These are phyloP conservation scores for Anoplophora glabripennis DNA, from an alignment of 1,140 invertebrate species.

Conservation along the genomic window DNA sequence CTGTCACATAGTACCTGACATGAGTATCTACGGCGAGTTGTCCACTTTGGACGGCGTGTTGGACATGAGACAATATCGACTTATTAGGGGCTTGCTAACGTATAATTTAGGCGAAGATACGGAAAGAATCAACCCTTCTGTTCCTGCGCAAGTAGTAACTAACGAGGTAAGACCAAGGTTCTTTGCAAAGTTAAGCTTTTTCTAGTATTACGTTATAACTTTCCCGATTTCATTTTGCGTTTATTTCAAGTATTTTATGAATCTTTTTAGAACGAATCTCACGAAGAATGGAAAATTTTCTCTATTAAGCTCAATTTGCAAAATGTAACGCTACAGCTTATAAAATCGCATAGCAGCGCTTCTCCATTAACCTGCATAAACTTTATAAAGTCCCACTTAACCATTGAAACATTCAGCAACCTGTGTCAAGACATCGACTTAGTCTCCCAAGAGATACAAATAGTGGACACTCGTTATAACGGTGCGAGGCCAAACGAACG, in stretches of 20 bases:
- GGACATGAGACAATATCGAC: conserved; percentile 81
- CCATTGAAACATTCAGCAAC: conserved; percentile 82
- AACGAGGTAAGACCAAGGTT: conserved; percentile 26
- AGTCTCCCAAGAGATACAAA: conserved; percentile 87
- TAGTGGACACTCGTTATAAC: conserved; percentile 74
- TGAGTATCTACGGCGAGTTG: conserved; percentile 79
- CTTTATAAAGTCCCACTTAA: conserved; percentile 86
- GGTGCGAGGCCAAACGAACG: conserved; percentile 66
- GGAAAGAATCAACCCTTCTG: conserved; percentile 60
- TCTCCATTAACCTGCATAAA: conserved; percentile 81
- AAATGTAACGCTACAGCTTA: conserved; percentile 79
- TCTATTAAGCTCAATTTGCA: conserved; percentile 81
- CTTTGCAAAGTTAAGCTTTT: too few relatives aligned
- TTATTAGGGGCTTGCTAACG: conserved; percentile 82
- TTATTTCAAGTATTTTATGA: conserved; percentile 1
- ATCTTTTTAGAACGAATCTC: conserved; percentile 32
- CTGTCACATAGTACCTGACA: conserved; percentile 68
- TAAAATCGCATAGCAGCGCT: conserved; percentile 52
- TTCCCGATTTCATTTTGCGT: background rate
- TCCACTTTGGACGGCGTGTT: conserved; percentile 83
- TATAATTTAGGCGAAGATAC: conserved; percentile 92
- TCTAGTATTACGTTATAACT: too few relatives aligned
- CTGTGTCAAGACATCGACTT: conserved; percentile 88
- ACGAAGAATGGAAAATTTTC: conserved; percentile 67
- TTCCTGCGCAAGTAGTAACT: conserved; percentile 27